phyloP scores from a whole-genome alignment of 1,140 invertebrate species.

The Chelonus insularis region DNA sequence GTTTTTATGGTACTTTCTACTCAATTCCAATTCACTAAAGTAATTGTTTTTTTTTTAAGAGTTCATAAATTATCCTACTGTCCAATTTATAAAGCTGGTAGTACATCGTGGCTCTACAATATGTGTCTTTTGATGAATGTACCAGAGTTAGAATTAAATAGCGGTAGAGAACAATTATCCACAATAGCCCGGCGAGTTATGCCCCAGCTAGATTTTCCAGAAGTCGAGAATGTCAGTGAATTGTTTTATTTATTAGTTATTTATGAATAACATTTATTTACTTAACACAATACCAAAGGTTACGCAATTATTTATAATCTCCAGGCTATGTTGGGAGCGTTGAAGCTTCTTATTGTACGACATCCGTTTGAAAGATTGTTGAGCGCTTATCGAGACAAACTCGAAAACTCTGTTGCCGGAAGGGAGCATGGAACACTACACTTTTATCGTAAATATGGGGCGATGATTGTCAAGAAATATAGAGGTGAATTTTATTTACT shows the following conservation, averaged over 20 bases:
- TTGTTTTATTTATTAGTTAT: constrained; percentile 18
- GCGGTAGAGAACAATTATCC: constrained; percentile 51
- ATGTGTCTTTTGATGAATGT: constrained; percentile 52
- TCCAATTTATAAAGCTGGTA: constrained; percentile 64
- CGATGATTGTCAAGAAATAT: constrained; percentile 63
- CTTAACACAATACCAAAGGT: not conserved
- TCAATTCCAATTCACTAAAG: no score
- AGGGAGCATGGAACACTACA: constrained; percentile 60
- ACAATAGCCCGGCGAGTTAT: constrained; percentile 54
- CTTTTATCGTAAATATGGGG: constrained; percentile 64
- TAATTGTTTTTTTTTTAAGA: constrained; percentile 37
- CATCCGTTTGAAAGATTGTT: constrained; percentile 69
- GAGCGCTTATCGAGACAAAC: constrained; percentile 69
- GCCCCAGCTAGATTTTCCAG: constrained; percentile 55
- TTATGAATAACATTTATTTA: constrained; percentile 9
- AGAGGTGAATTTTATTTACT: constrained; percentile 44
- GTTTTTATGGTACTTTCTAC: no score
- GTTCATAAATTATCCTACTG: constrained; percentile 60
- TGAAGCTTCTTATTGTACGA: constrained; percentile 57
- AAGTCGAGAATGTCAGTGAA: constrained; percentile 49
- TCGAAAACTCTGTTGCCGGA: constrained; percentile 61
- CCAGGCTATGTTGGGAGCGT: constrained; percentile 51
- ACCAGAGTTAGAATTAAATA: constrained; percentile 45
- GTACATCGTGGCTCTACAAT: constrained; percentile 62
- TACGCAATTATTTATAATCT: not conserved